These are phyloP conservation scores for Redunca redunca DNA, from an alignment of 2,113 vertebrate species.

Conservation along the genomic window DNA sequence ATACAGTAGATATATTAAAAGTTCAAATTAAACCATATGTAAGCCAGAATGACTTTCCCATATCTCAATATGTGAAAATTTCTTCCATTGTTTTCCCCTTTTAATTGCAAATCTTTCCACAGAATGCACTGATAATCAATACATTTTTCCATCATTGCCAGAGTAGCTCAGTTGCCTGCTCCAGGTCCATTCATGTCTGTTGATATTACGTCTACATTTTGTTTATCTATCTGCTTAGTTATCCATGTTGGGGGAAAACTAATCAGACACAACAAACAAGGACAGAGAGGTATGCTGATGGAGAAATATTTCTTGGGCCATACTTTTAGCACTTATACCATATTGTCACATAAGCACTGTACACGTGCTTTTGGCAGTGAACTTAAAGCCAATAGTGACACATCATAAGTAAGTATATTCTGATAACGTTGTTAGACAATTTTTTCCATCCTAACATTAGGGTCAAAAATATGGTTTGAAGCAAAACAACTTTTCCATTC, in stretches of 20 bases:
- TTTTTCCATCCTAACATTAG: not conserved
- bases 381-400: not conserved
- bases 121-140: not conserved
- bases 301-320: not conserved
- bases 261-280: not conserved
- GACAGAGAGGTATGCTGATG: not conserved
- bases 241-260: not conserved
- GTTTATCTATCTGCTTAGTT: not conserved
- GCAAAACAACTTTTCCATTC: not conserved
- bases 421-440: not conserved
- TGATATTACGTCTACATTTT: not conserved
- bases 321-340: not conserved
- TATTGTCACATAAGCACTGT: not conserved
- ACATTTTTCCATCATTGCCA: not conserved
- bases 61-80: not conserved
- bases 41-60: not conserved
- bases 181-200: not conserved
- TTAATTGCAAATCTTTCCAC: not conserved
- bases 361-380: not conserved
- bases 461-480: not conserved
- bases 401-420: not conserved
- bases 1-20: not conserved
- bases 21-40: not conserved
- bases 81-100: not conserved
- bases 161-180: not conserved